Conservation (phyloP, 2,888 invertebrate species). For the Hybos culiciformis region DNA sequence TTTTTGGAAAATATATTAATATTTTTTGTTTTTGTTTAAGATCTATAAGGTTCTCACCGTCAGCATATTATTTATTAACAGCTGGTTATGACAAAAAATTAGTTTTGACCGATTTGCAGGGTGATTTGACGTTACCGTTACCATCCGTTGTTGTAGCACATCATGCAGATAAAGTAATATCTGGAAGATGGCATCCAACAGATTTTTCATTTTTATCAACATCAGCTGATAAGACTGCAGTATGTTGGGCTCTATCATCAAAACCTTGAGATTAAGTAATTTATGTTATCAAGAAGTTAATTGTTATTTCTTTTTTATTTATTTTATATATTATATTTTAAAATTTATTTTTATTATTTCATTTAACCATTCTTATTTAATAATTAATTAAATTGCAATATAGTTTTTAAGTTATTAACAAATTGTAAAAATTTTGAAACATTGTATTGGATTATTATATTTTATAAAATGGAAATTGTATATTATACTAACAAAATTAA, state of each 20-base stretch:
- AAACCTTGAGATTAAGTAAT: not conserved
- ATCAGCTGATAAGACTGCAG: slow-evolving; percentile 86
- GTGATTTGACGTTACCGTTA: slow-evolving; percentile 78
- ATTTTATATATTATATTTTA: not conserved
- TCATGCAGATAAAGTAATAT: slow-evolving; percentile 91
- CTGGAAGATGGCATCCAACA: slow-evolving; percentile 89
- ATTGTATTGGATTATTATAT: too few relatives aligned
- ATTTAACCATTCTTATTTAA: too few relatives aligned
- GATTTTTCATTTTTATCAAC: slow-evolving; percentile 92
- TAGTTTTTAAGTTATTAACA: too few relatives aligned
- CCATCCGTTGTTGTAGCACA: slow-evolving; percentile 89
- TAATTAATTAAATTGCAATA: too few relatives aligned
- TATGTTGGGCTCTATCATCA: slow-evolving; percentile 67
- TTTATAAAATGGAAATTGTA: too few relatives aligned
- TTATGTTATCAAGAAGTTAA: not conserved
- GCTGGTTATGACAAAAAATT: slow-evolving; percentile 86
- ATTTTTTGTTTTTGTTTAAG: slow-evolving; percentile 27
- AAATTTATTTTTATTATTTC: not conserved
- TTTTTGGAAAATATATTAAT: not conserved
- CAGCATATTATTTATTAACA: slow-evolving; percentile 84
- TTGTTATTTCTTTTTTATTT: not conserved
- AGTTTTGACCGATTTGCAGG: slow-evolving; percentile 83
- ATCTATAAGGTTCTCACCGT: slow-evolving; percentile 86
- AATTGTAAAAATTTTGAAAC: too few relatives aligned
- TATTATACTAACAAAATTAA: too few relatives aligned